These are phyloP conservation scores for Osmerus mordax DNA, from an alignment of 2,113 vertebrate species.

Conservation along the genomic window DNA sequence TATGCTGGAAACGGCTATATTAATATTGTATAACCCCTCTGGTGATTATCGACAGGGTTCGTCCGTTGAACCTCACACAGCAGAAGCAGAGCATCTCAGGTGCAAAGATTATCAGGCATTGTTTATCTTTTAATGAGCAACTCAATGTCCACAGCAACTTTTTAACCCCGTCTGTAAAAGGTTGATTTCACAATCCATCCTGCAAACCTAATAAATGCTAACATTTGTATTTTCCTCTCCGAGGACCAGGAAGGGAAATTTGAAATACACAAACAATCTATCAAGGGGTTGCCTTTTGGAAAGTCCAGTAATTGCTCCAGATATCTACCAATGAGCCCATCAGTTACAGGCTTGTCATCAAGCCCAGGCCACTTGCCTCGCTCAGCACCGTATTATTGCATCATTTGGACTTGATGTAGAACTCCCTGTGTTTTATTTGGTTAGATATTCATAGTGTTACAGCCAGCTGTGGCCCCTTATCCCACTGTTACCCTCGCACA, in stretches of 20 bases:
- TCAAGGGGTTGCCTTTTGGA: slow-evolving; percentile 52
- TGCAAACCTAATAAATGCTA: slow-evolving; percentile 35
- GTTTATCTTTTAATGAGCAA: slow-evolving; percentile 36
- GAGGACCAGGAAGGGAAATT: slow-evolving; percentile 41
- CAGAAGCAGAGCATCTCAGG: slow-evolving; percentile 25
- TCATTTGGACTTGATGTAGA: slow-evolving; percentile 71
- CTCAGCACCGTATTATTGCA: slow-evolving; percentile 72
- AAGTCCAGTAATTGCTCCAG: slow-evolving; percentile 23
- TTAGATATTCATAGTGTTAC: slow-evolving; percentile 62
- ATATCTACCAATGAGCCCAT: slow-evolving; percentile 63
- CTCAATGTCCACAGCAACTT: slow-evolving; percentile 7
- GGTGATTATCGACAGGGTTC: slow-evolving; percentile 25
- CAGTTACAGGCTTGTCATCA: slow-evolving; percentile 61
- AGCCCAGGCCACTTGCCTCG: slow-evolving; percentile 67
- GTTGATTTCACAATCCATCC: slow-evolving; percentile 31
- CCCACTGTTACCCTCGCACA: slow-evolving; percentile 15
- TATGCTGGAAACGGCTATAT: slow-evolving; percentile 18
- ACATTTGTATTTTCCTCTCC: slow-evolving; percentile 28
- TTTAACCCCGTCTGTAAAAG: slow-evolving; percentile 10
- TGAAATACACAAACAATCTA: slow-evolving; percentile 36
- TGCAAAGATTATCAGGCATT: slow-evolving; percentile 31
- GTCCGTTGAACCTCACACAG: not conserved
- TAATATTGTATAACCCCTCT: slow-evolving; percentile 30
- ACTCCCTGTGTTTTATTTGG: slow-evolving; percentile 70
- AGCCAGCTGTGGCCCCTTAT: slow-evolving; percentile 53